Conservation (phyloP, 1,140 invertebrate genomes). For the Aradophagus sp. region DNA sequence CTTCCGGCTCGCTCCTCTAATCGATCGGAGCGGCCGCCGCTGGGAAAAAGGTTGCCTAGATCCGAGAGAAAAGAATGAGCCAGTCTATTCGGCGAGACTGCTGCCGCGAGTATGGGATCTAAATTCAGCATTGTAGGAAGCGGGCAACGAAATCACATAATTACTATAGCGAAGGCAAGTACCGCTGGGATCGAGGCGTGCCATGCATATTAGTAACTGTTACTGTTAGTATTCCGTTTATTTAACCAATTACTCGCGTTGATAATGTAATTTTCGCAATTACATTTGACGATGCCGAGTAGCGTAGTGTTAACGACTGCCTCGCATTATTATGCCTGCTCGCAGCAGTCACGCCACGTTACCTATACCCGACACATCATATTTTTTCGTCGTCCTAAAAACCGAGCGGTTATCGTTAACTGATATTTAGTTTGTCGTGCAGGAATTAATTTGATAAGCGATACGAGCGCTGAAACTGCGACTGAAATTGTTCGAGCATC, state of each 20-base stretch:
- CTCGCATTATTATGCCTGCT: slow-evolving; percentile 16
- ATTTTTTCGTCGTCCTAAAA: slow-evolving; percentile 15
- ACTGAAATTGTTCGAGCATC: no score
- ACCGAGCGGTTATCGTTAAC: slow-evolving; percentile 13
- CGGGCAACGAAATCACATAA: slow-evolving; percentile 31
- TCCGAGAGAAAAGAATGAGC: slow-evolving; percentile 3
- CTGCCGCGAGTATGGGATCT: slow-evolving; percentile 17
- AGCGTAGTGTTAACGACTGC: slow-evolving; percentile 26
- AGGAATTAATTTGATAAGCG: no score
- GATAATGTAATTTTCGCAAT: slow-evolving; percentile 49
- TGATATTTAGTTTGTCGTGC: not conserved
- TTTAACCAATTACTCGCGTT: slow-evolving; percentile 43
- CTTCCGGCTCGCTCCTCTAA: no score
- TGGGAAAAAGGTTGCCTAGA: slow-evolving; percentile 15
- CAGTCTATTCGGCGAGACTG: slow-evolving; percentile 24
- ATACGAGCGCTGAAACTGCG: no score
- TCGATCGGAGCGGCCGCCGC: no score
- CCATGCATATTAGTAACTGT: slow-evolving; percentile 44
- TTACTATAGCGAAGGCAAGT: slow-evolving; percentile 42
- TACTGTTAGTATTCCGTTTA: slow-evolving; percentile 49
- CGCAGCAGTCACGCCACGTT: slow-evolving; percentile 22
- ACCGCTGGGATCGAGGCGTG: slow-evolving; percentile 35
- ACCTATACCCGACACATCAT: slow-evolving; percentile 5
- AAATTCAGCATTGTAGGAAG: slow-evolving; percentile 37
- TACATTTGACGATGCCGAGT: slow-evolving; percentile 21